Evolutionary conservation across 1,140 invertebrate species (phyloP), one percentile per base, ranked within the genome.

Genomic region (Apis cerana): DNA sequence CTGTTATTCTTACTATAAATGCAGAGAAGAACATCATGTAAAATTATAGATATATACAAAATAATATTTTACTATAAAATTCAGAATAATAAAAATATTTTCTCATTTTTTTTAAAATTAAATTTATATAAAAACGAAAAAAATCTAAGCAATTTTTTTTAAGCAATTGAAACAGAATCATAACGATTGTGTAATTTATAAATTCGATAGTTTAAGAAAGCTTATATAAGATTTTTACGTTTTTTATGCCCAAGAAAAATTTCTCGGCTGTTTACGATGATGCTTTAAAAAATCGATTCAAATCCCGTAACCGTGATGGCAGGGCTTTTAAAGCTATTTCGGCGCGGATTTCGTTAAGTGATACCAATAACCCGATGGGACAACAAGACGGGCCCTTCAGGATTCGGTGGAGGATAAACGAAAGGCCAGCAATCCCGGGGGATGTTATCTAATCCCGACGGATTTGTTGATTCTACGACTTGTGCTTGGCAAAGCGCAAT

Each of bases 321-420:
- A 74, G 68, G 56, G 78, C 85, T 86, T 87, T 89, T 81, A 88
- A 89, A 87, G 87, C 83, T 84, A 83, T 85, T 71, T 86, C 67
- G 79, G 70, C 77, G 74, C 75, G 88, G 88, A 90, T 90, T 89
- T 84, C 70, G 84, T 74, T 91, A 91, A 91, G 90, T 89, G 90
- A 90, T 89, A 90, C 83, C 86, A 86, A 90, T 90, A 91, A 90
- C 88, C 84, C 89, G 83, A 71, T 89, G 84, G 77, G 87, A 90
- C 88, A 91, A 90, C 88, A 87, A 82, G 84, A 33, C 75, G 71
- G 80, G 72, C 81, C 82, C 87, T 85, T 85, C 83, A 71, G 75
- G 62, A 88, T 87, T 85, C 87, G 87, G 84, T 68, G 84, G 61
- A 84, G 85, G 85, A 87, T 83, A 80, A 72, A 70, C 72, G 77